These are phyloP conservation scores for Campoletis raptor DNA, from an alignment of 2,888 invertebrate genomes.

Conservation along the genomic window DNA sequence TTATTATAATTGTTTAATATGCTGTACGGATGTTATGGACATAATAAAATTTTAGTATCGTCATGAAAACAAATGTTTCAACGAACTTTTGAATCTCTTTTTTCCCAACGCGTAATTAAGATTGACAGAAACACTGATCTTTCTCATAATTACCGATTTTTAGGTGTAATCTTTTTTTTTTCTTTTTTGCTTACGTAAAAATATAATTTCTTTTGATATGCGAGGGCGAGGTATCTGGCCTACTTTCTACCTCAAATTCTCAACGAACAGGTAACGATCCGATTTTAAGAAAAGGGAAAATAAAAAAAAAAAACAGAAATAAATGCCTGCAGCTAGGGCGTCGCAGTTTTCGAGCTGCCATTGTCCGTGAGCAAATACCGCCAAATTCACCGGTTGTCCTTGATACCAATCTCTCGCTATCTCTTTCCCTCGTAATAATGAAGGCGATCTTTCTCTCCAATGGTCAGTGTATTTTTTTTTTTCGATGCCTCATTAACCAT, in stretches of 20 bases:
- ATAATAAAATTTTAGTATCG: conserved; percentile 48
- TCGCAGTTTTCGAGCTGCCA: conserved; percentile 40
- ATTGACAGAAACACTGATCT: not conserved
- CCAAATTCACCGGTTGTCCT: conserved; percentile 72
- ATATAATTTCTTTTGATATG: conserved; percentile 26
- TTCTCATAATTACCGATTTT: not conserved
- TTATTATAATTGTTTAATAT: conserved; percentile 7
- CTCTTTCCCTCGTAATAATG: conserved; percentile 22
- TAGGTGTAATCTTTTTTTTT: conserved; percentile 2
- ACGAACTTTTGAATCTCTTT: not conserved
- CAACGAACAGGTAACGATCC: conserved; percentile 41
- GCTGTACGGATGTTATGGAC: conserved; percentile 31
- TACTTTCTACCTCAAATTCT: conserved; percentile 63
- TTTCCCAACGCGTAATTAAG: not conserved
- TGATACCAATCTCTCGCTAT: conserved; percentile 65
- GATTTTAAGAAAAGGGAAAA: conserved; percentile 36
- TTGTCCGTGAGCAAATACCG: conserved; percentile 62
- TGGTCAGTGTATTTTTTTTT: conserved; percentile 5
- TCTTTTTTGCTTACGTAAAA: conserved; percentile 2
- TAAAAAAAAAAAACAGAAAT: conserved; percentile 23
- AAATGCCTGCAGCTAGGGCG: conserved; percentile 61
- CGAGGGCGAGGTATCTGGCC: conserved; percentile 31
- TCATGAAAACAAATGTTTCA: not conserved
- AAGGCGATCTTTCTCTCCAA: conserved; percentile 16
- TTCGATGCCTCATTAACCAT: conserved; percentile 6